These are phyloP conservation scores for Macroglossus sobrinus DNA, from an alignment of 2,113 vertebrate genomes.

Conservation along the genomic window DNA sequence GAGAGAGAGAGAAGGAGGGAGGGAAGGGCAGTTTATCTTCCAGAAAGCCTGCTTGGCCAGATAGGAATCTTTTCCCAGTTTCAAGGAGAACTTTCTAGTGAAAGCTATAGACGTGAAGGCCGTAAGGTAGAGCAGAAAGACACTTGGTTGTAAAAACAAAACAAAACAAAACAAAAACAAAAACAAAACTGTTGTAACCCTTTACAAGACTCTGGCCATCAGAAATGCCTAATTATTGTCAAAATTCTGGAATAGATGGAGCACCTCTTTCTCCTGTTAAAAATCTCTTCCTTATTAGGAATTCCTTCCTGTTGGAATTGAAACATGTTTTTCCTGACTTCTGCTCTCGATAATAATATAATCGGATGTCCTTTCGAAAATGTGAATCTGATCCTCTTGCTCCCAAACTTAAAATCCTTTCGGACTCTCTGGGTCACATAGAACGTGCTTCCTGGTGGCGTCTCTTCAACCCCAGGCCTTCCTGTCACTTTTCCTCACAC, in stretches of 20 bases:
- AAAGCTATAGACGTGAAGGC: not conserved
- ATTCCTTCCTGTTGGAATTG: not conserved
- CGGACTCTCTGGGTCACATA: not conserved
- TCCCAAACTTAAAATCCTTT: not conserved
- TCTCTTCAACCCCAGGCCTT: not conserved
- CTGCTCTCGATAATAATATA: not conserved
- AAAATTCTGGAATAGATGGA: not conserved
- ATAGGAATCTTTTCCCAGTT: not conserved
- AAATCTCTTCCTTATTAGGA: not conserved
- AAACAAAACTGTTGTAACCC: not conserved
- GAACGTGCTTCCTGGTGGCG: not conserved
- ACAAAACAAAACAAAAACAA: not conserved
- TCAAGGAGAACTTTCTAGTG: not conserved
- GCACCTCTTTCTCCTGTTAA: not conserved
- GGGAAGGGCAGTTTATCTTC: not conserved
- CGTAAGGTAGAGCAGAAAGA: not conserved
- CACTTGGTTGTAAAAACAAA: not conserved
- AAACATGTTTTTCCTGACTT: constrained; percentile 16
- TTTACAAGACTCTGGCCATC: not conserved
- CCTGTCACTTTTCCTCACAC: not conserved
- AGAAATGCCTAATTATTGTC: not conserved
- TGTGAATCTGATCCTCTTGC: not conserved
- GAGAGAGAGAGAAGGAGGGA: no score
- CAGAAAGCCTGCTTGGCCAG: not conserved
- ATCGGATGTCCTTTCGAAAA: constrained; percentile 14